Base-by-base conservation (phyloP, 2,888 invertebrate species). In the Polydrusus pterygomalis region DNA sequence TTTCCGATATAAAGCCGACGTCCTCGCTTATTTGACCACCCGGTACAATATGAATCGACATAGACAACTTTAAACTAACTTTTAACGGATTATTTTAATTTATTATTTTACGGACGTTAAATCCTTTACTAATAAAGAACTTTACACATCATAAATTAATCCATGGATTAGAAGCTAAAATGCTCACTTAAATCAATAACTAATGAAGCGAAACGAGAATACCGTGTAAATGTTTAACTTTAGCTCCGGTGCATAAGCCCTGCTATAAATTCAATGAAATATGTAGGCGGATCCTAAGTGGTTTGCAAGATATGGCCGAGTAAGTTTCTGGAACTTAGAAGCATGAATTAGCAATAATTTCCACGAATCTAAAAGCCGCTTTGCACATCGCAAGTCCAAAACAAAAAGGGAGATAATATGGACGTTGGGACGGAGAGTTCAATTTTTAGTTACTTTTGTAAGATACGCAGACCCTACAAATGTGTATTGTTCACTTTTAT, bases 291-390 rank as follows among this genome's bases (percentile, higher is more conserved):
- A 77, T 72, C 70, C 68, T 76, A 79, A 80, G 80, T 78, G 80
- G 77, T 75, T 80, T 62, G 75, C 79, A 77, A 80, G 80, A 80
- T 80, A 80, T 78, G 74, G 78, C 80, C 78, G 71, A 78, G 74
- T 75, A 78, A 79, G 78, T 80, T 77, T 79, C 78, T 62, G 65
- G 51, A 79, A 80, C 75, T 80, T 80, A 60, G 73, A 70, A 43
- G 62, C 80, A 80, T 80, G 78, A 80, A 80, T 79, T 80, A 79
- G 34, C 49, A 43, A 76, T 76, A 60, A 62, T 60, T 63, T 51
- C 62, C 18, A 45, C 70, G 10, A 45, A 25, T 70, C 58, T 25
- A 6, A 30, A 54, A n/a, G 47, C 47, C 6, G 17, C 17, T 47
- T 3, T 17, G n/a, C 47, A 47, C 43, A 43, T 34, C 34, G 34